Base-by-base conservation (phyloP, 2,797 vertebrate species). In the Acrossocheilus fasciatus region DNA sequence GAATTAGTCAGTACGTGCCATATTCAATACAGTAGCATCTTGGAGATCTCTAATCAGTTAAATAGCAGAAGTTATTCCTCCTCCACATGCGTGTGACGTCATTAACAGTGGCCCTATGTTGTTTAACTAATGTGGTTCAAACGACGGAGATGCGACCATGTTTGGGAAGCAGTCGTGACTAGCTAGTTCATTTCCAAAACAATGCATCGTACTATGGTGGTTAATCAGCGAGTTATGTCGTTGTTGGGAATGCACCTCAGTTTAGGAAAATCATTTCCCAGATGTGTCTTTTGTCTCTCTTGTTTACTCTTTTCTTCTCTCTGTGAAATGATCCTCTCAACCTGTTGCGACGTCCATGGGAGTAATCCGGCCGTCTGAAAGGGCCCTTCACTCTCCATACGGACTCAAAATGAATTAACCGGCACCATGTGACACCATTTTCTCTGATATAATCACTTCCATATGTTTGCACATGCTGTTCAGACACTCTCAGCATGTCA, bases 391-490 rank as follows among this genome's bases (percentile, higher is more conserved):
- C n/a, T 82, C 62, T 82, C 45, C 62, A 14, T 23, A 50, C 43
- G 43, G 26, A 68, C 62, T 52, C 41, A 18, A 70, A 82, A 72
- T 72, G 23, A 72, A 72, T 70, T 82, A 82, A 52, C 66, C 8
- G 4, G 12, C 34, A 72, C 30, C 66, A 70, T 23, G 17, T 70
- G 30, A 54, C 26, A 39, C 1, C 81, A 72, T 26, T 72, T 72
- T 6, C 2, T 3, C 4, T 0, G 2, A 39, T 72, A 20, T 82
- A 72, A 82, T 57, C 5, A 2, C 47, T 82, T 72, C 50, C 81
- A 82, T 82, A 73, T 82, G 81, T 70, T 69, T 82, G 34, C 66
- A 10, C 64, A 54, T 54, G 23, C 66, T 72, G 81, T 82, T 82
- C 81, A 82, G 66, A 41, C 34, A 43, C 62, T 68, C 54, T 85